Base-by-base conservation (phyloP, 1,140 invertebrate species). In the Platyura marginata region DNA sequence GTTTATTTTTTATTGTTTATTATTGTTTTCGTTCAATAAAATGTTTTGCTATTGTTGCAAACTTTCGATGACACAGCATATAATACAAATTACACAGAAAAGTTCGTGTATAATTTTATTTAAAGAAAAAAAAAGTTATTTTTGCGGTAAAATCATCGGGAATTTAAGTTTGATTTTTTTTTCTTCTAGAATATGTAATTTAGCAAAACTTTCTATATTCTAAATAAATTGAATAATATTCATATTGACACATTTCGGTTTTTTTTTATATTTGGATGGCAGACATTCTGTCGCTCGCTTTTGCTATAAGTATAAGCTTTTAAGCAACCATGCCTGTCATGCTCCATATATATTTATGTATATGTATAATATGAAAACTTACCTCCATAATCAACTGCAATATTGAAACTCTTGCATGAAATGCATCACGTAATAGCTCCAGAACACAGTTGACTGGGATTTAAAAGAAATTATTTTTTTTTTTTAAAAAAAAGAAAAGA, bases 331-430 rank as follows among this genome's bases (percentile, higher is more conserved):
- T 8, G 25, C 13, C 25, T 6, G 13, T 8, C 6, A 29, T 8
- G 25, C 13, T 8, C 13, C 13, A 8, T 29, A 8, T 6, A 29
- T 29, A 21, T 3, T 10, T 13, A 23, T 23, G 32, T 35, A 22
- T 36, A 36, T 35, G 6, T 13, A 43, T 22, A 19, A 11, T 8
- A 3, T 13, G 33, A 13, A 21, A 29, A 9, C 55, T 57, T 44
- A 61, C 59, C 46, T 60, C 59, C 33, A 50, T 44, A 13, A 55
- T 51, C 40, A 61, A 57, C 23, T 59, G 52, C n/a, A 59, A 18
- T 13, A 59, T 42, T 16, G 55, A 56, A 16, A 57, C 49, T 47
- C 59, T 61, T 38, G 54, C 54, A 44, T 61, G 55, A 40, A 61
- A 42, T 2, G 53, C 54, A 47, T 61, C 52, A 36, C 56, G 50